Evolutionary conservation across 2,113 vertebrate species (phyloP).

Genomic region (Gila orcuttii): DNA sequence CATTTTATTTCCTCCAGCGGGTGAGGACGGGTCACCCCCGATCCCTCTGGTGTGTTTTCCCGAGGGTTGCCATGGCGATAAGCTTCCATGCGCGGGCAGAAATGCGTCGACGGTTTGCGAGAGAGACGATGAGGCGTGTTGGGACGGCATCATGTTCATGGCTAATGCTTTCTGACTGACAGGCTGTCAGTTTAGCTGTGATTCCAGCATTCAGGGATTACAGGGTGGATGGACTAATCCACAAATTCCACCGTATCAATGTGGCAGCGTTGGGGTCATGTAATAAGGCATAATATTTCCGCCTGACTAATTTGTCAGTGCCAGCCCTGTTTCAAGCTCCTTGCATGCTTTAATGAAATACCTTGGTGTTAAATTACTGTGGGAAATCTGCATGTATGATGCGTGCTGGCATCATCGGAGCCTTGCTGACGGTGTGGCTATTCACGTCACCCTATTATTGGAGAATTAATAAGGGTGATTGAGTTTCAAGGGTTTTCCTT

Average conservation of each 20-base stretch:
- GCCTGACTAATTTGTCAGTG: slow-evolving; percentile 27
- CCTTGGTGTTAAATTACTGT: slow-evolving; percentile 13
- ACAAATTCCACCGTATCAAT: slow-evolving; percentile 38
- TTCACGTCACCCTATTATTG: slow-evolving; percentile 20
- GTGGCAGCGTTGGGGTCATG: not conserved
- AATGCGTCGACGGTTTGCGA: slow-evolving; percentile 24
- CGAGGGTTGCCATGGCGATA: not conserved
- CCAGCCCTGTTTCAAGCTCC: not conserved
- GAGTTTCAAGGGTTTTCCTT: slow-evolving; percentile 35
- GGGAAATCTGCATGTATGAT: slow-evolving; percentile 24
- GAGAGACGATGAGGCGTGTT: slow-evolving; percentile 43
- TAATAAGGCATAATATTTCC: slow-evolving; percentile 6
- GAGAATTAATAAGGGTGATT: slow-evolving; percentile 46
- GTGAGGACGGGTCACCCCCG: not conserved
- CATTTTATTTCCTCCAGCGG: slow-evolving; percentile 27
- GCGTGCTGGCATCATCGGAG: slow-evolving; percentile 38
- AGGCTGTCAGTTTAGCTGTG: slow-evolving; percentile 40
- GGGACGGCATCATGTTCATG: not conserved
- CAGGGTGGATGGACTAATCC: slow-evolving; percentile 43
- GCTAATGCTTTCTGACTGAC: slow-evolving; percentile 49
- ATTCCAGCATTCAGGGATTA: slow-evolving; percentile 23
- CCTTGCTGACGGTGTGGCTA: slow-evolving; percentile 21
- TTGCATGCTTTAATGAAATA: slow-evolving; percentile 36
- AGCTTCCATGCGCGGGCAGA: not conserved
- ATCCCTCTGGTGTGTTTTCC: slow-evolving; percentile 28